Base-by-base conservation (phyloP, 2,113 vertebrate genomes). In the Tor tambroides region DNA sequence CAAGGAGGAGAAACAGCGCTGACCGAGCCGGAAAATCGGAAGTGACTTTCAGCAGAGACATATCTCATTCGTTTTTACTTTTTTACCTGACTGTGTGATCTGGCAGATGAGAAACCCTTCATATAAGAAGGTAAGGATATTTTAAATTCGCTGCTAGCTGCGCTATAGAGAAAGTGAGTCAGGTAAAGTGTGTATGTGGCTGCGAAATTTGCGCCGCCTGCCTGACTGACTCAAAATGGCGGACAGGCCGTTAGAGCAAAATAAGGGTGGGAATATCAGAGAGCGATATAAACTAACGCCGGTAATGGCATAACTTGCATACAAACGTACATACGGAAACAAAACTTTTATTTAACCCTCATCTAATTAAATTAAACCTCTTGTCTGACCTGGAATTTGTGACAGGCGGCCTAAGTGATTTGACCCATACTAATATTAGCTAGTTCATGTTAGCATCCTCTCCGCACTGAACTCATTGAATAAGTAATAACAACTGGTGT, bases 161-260 rank as follows among this genome's bases (percentile, higher is more conserved):
- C 30, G 6, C 32, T n/a, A 6, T 6, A 4, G 26, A 35, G 82
- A 49, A 56, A 76, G 56, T 15, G 38, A 63, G 72, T 67, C 80
- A n/a, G 38, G 80, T 80, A 78, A 77, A 49, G 2, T 92, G 92
- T 92, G 92, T 91, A 89, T 89, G 91, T 87, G 92, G 90, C 94
- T 93, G 93, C 92, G 91, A 91, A 80, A 81, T 91, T 92, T 93
- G 87, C 91, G 92, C 92, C 91, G 80, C 92, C 88, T 91, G 74
- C 80, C 59, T 91, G 90, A 89, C 59, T 83, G 83, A 86, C 93
- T 94, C 94, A 95, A 95, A 96, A 95, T 95, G 95, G 95, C 95
- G 94, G 95, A 91, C 89, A 92, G 93, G 93, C 94, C 93, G 89
- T 88, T 87, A 89, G 43, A 69, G 93, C 67, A 81, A 81, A 78